Evolutionary conservation across 2,888 invertebrate species (phyloP).

Genomic region (Chrysomela aeneicollis): DNA sequence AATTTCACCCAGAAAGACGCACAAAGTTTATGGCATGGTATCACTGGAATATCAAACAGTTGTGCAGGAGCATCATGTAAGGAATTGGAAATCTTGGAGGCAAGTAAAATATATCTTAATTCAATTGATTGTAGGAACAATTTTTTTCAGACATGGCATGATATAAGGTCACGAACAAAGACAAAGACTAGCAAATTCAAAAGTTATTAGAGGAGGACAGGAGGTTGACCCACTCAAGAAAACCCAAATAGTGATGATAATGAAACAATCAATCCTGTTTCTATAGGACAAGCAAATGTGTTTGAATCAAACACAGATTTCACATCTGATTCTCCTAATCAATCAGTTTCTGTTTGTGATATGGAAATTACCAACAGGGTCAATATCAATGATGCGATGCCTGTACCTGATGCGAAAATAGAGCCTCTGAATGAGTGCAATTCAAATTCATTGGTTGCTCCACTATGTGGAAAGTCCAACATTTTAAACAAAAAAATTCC

Average conservation of each 20-base stretch:
- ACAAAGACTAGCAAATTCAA: neutral
- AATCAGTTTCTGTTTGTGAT: neutral
- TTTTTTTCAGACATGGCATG: neutral
- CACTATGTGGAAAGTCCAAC: neutral
- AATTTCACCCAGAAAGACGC: constrained; percentile 15
- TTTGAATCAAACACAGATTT: neutral
- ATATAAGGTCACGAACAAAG: neutral
- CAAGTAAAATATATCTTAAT: constrained; percentile 18
- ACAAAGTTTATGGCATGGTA: constrained; percentile 9
- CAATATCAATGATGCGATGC: neutral
- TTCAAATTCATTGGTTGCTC: neutral
- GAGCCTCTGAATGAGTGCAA: too few species aligned
- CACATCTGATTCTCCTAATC: neutral
- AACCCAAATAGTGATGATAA: neutral
- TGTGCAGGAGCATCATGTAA: constrained; percentile 14
- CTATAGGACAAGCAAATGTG: neutral
- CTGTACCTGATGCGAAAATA: neutral
- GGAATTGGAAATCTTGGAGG: constrained; percentile 25
- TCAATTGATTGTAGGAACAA: neutral
- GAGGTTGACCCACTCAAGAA: neutral
- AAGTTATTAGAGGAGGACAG: neutral
- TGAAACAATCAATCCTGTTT: neutral
- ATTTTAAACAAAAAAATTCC: neutral
- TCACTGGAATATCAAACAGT: constrained; percentile 13
- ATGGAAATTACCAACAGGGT: neutral